Evolutionary conservation across 2,888 invertebrate genomes (phyloP).

Genomic region (Cryptophagus acutangulus): DNA sequence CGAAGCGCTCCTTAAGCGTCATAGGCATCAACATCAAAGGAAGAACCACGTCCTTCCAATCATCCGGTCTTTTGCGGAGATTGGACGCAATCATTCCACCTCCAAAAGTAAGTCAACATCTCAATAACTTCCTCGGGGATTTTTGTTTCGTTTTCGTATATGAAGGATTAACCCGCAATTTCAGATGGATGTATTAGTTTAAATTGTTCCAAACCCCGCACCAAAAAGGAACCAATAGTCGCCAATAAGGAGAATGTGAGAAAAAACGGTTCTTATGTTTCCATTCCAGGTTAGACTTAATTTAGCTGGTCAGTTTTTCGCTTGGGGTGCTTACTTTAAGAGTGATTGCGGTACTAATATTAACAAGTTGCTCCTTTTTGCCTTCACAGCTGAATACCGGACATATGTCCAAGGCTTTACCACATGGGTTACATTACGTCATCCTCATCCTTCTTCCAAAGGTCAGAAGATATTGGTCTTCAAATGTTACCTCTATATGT

Average conservation of each 20-base stretch:
- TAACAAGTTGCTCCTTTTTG: no score
- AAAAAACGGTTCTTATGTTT: conserved; percentile 54
- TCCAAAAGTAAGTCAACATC: conserved; percentile 77
- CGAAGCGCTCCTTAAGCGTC: conserved; percentile 80
- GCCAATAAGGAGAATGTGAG: conserved; percentile 33
- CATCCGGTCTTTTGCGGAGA: conserved; percentile 92
- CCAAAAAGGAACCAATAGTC: conserved; percentile 15
- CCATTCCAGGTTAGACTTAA: conserved; percentile 59
- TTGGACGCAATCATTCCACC: conserved; percentile 90
- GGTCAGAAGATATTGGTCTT: not conserved
- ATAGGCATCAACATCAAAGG: conserved; percentile 86
- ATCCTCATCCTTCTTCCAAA: conserved; percentile 26
- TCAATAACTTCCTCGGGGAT: no score
- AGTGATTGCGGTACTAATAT: no score
- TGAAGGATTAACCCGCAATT: conserved; percentile 24
- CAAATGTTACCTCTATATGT: not conserved
- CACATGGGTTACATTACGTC: conserved; percentile 53
- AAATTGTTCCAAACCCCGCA: conserved; percentile 21
- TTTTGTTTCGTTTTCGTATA: no score
- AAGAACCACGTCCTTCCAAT: conserved; percentile 72
- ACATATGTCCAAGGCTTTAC: conserved; percentile 52
- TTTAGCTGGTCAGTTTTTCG: no score
- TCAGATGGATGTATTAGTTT: conserved; percentile 35
- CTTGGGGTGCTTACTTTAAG: no score
- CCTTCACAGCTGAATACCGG: conserved; percentile 41